Evolutionary conservation across 2,888 invertebrate species (phyloP).

Genomic region (Brachypterus glaber): DNA sequence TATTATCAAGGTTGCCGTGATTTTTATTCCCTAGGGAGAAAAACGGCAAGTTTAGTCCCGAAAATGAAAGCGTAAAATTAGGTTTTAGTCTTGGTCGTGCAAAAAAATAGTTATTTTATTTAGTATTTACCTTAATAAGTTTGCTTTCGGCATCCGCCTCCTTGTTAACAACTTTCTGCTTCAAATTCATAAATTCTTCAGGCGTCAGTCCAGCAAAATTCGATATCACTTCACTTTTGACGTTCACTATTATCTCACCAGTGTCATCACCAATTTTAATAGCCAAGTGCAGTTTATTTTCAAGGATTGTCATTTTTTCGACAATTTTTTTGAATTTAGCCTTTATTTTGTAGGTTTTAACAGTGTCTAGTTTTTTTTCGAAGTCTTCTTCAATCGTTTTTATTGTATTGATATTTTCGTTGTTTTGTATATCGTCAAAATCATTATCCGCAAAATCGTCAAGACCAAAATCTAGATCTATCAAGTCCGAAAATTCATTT

Average conservation of each 20-base stretch:
- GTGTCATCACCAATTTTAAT: slow-evolving; percentile 51
- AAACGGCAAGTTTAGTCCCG: too few relatives aligned
- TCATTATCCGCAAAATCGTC: not conserved
- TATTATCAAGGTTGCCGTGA: too few relatives aligned
- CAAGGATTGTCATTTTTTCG: slow-evolving; percentile 47
- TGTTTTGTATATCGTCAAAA: not conserved
- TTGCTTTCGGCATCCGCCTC: slow-evolving; percentile 21
- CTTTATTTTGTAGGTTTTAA: slow-evolving; percentile 46
- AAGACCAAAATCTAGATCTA: too few relatives aligned
- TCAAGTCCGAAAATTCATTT: too few relatives aligned
- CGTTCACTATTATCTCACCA: slow-evolving; percentile 45
- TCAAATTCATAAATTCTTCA: slow-evolving; percentile 23
- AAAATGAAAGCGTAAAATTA: too few relatives aligned
- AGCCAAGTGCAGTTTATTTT: slow-evolving; percentile 47
- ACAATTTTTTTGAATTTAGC: slow-evolving; percentile 48
- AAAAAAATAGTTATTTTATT: too few relatives aligned
- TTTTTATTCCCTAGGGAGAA: too few relatives aligned
- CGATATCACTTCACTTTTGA: slow-evolving; percentile 49
- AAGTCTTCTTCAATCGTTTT: not conserved
- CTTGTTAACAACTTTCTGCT: slow-evolving; percentile 20
- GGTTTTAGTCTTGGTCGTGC: too few relatives aligned
- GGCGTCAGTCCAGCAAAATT: slow-evolving; percentile 45
- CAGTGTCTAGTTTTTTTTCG: slow-evolving; percentile 18
- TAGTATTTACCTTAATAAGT: slow-evolving; percentile 25
- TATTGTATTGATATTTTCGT: too few relatives aligned